These are phyloP conservation scores for Muschampia plurimacula DNA, from an alignment of 2,888 invertebrate species.

Conservation along the genomic window DNA sequence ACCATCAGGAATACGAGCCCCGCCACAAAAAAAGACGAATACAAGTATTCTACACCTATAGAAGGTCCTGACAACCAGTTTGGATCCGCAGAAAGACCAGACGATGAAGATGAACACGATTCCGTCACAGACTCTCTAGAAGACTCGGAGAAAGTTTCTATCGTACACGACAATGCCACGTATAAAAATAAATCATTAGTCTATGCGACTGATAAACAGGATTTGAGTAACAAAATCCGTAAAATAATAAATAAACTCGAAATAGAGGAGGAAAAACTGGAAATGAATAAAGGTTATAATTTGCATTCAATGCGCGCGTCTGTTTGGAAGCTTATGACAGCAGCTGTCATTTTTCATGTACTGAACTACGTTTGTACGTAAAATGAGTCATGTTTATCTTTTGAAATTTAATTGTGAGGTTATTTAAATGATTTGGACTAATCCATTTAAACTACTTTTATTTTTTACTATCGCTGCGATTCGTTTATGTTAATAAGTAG, in stretches of 20 bases:
- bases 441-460: not conserved
- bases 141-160: slow-evolving; percentile 46
- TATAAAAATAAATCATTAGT: slow-evolving; percentile 63
- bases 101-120: slow-evolving; percentile 85
- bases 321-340: slow-evolving; percentile 24
- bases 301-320: slow-evolving; percentile 41
- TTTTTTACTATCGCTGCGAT: too few species aligned
- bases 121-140: slow-evolving; percentile 52
- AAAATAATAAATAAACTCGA: slow-evolving; percentile 73
- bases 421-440: not conserved
- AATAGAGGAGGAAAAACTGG: slow-evolving; percentile 49
- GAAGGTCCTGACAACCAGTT: slow-evolving; percentile 88
- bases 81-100: slow-evolving; percentile 90
- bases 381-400: slow-evolving; percentile 21
- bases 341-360: slow-evolving; percentile 31
- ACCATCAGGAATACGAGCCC: slow-evolving; percentile 84
- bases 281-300: slow-evolving; percentile 47
- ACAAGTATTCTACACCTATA: slow-evolving; percentile 72
- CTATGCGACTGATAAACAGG: slow-evolving; percentile 59
- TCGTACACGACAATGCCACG: slow-evolving; percentile 49
- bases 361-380: slow-evolving; percentile 28
- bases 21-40: slow-evolving; percentile 85
- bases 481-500: too few species aligned
- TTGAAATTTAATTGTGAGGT: slow-evolving; percentile 15
- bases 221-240: slow-evolving; percentile 74